phyloP scores from a whole-genome alignment of 2,888 invertebrate genomes.

The Cheilosia vernalis region DNA sequence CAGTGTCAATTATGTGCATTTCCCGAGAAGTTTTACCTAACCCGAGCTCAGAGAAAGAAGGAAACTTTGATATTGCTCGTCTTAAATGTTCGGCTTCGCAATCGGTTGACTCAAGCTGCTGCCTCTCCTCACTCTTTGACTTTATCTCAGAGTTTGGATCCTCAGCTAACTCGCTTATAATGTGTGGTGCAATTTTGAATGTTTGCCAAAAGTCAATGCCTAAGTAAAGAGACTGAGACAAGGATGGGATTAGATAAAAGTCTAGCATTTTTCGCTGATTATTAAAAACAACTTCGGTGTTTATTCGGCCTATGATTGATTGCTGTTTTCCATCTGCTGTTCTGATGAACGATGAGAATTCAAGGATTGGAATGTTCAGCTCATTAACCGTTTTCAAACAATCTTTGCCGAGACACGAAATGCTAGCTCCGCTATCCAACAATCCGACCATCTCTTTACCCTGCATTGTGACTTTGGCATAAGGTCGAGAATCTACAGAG shows the following conservation, averaged over 20 bases:
- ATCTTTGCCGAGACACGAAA: constrained; percentile 35
- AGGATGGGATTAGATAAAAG: constrained; percentile 34
- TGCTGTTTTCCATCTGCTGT: not conserved
- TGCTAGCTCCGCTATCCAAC: constrained; percentile 46
- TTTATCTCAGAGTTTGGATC: not conserved
- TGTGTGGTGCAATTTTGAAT: constrained; percentile 32
- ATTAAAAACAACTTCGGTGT: not conserved
- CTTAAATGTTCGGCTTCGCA: not conserved
- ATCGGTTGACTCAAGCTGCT: not conserved
- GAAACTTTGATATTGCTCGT: not conserved
- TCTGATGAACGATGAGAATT: not conserved
- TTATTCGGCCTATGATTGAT: not conserved
- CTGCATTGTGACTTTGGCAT: constrained; percentile 14
- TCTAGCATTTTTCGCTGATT: not conserved
- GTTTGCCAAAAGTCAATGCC: constrained; percentile 59
- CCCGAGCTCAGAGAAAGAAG: no score
- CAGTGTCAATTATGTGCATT: no score
- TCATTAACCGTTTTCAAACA: constrained; percentile 1
- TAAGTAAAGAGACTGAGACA: constrained; percentile 44
- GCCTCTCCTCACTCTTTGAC: no score
- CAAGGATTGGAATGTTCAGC: not conserved
- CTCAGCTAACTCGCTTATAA: not conserved
- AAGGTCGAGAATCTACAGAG: constrained; percentile 46
- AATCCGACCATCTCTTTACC: constrained; percentile 15
- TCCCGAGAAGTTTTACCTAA: no score